Base-by-base conservation (phyloP, 53 echinoderm and acorn worm genomes). In the Actinopyga echinites region DNA sequence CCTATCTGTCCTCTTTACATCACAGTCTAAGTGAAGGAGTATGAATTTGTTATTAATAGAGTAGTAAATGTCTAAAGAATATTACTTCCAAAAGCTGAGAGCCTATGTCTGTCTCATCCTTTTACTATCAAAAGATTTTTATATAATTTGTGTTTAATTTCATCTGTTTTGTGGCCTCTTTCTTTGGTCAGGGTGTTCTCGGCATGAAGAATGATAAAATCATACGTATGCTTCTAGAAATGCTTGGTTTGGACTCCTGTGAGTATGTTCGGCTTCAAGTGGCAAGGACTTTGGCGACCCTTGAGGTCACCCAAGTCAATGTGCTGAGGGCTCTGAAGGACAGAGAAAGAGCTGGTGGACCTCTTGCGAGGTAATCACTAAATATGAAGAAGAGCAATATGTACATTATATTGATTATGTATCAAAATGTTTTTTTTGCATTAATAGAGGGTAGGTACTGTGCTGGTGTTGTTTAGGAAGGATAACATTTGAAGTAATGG, bases 191-290 rank as follows among this genome's bases (percentile, higher is more conserved):
- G 97, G 99, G 99, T 56, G 99, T 99, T 20, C 86, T 99, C 20
- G 99, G 91, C 2, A 94, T 99, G 94, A 99, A 92, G 53, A 79
- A 85, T 10, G 99, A 99, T 79, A 80, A 86, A 53, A 91, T 92
- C 52, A 85, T 94, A 69, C 85, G 92, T 13, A 84, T 60, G 1
- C 82, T 99, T 5, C 89, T 99, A 21, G 99, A 99, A 74, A 94
- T 99, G 99, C 66, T 99, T 74, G 99, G 95, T 66, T 69, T 99
- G 22, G 99, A 99, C 73, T 92, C 94, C 35, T 92, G 94, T 30
- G 99, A 99, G 67, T 99, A 93, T 64, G 94, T 99, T 56, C 82
- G 99, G 56, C 87, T 99, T 40, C 94, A 94, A 56, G 90, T 99
- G 32, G 91, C 94, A 43, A 33, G 99, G 61, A 99, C 99, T 33